Evolutionary conservation across 2,113 vertebrate species (phyloP), one percentile per base, ranked within the genome.

Genomic region (Pelodiscus sinensis): DNA sequence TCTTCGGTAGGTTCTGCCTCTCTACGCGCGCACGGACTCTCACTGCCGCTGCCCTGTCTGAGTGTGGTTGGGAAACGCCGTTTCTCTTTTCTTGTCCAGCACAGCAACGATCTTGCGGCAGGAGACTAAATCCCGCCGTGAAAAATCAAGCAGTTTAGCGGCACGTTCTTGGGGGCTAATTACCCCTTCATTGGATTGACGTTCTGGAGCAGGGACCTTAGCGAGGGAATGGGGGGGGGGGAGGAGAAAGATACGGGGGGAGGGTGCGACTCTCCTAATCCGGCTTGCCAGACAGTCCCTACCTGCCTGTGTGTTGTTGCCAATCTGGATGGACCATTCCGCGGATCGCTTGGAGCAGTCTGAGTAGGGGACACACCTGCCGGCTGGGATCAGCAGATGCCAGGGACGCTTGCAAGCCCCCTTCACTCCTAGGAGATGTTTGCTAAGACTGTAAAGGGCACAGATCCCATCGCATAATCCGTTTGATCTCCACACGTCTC

Each of bases 71-170:
- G 86, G 51, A 92, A 62, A 51, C 13, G 56, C 50, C 0, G 78
- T 68, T 93, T 91, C 31, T 92, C 86, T 79, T 35, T 79, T 73
- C 62, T 83, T 19, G 21, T 12, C 89, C 62, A 88, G 57, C 77
- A 79, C 65, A 94, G 79, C 87, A 93, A 54, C 27, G 35, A 55
- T 16, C 62, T 16, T 68, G 71, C 29, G 55, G 24, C 84, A 88
- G 81, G 10, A 35, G 73, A 54, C 79, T 55, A 89, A 86, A 78
- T 71, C 84, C 13, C 57, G 68, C 77, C 25, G 8, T 19, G 86
- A 65, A 27, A 81, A 94, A 86, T 84, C 27, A 22, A 62, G 19
- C 29, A 27, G 84, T 25, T 73, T 25, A 31, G 50, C 13, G 35
- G 25, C 5, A 27, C 22, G 1, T 80, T 57, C 88, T 75, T 50